phyloP scores from a whole-genome alignment of 2,113 vertebrate genomes.

The Cynocephalus volans region DNA sequence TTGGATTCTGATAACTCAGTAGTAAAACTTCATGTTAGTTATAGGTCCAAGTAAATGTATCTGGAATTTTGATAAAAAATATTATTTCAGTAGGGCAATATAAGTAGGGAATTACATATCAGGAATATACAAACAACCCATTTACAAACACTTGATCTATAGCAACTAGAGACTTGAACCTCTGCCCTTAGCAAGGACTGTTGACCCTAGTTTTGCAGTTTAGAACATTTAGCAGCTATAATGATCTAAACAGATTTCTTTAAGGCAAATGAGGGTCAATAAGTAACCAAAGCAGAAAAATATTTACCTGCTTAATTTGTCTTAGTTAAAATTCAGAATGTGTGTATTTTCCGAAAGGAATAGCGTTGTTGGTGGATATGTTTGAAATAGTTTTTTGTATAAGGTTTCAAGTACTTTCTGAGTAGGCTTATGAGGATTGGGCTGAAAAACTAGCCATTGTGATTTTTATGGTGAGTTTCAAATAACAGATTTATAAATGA shows the following conservation, averaged over 20 bases:
- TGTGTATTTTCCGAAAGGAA: constrained; percentile 15
- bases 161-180: not conserved
- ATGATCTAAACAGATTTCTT: constrained; percentile 45
- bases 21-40: constrained; percentile 45
- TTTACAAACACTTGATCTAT: not conserved
- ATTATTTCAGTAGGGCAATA: not conserved
- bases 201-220: not conserved
- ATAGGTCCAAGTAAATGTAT: not conserved
- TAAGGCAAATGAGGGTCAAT: not conserved
- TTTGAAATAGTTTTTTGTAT: not conserved
- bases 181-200: not conserved
- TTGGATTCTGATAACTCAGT: constrained; percentile 58
- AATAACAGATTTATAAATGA: constrained; percentile 22
- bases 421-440: not conserved
- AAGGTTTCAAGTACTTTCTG: not conserved
- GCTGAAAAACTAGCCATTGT: not conserved
- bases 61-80: constrained; percentile 38
- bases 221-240: constrained; percentile 23
- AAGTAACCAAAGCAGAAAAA: constrained; percentile 45
- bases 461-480: constrained; percentile 59
- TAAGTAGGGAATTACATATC: not conserved
- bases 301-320: not conserved
- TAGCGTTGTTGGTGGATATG: not conserved
- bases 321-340: constrained; percentile 61
- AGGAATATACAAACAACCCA: not conserved